Base-by-base conservation (phyloP, 2,888 invertebrate genomes). In the Eupithecia vulgata region DNA sequence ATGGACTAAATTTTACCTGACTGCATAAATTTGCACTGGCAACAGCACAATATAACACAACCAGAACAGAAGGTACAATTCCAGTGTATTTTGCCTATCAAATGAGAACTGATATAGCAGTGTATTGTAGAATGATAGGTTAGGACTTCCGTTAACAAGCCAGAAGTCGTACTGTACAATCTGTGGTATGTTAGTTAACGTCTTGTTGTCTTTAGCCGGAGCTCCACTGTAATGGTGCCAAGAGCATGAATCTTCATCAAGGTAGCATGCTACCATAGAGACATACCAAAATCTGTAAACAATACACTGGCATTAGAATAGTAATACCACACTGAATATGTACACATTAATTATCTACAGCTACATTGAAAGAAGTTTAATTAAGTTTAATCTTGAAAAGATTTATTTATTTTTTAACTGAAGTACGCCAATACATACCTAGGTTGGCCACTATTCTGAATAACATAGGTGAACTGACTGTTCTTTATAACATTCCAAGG, bases 91-190 rank as follows among this genome's bases (percentile, higher is more conserved):
- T 91, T 98, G 98, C 86, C 97, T 96, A 87, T 99, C 99, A 92
- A 99, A 99, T 0, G 99, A 99, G 90, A 99, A 99, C 89, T 99
- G 99, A 92, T 98, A 99, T 73, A 98, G 96, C 83, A 99, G 95
- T 73, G 97, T 97, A 89, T 98, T 98, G 84, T 97, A 97, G 76
- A 97, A 96, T 74, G 97, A 97, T 82, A 96, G 95, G 87, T 97
- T 98, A 0, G 99, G 99, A 91, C 98, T 98, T 37, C 99, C 99
- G 91, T 99, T 99, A 10, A 99, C 99, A 67, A 99, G 95, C 97
- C 98, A 98, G 80, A 99, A 97, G 89, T 99, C 98, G 90, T 99
- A 99, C 69, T 95, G 91, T 66, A 94, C 81, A 57, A 80, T 88
- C 78, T 94, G 93, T 48, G 95, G 95, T 30, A 79, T 81, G 12